Base-by-base conservation (phyloP, 1,140 invertebrate species). In the Vanessa atalanta region DNA sequence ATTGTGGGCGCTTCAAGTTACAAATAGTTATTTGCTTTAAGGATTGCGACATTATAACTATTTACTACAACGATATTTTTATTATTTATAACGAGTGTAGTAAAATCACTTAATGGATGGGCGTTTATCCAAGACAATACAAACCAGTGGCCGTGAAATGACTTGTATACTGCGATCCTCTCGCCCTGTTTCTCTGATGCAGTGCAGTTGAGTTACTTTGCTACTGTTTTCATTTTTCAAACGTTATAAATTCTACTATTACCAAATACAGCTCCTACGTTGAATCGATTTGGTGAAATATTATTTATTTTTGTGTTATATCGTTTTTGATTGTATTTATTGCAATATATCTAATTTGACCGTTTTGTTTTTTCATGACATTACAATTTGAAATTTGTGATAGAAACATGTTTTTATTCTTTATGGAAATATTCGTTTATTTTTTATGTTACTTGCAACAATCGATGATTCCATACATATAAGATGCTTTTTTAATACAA, bases 131-230 rank as follows among this genome's bases (percentile, higher is more conserved):
- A 68, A 76, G 71, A 77, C 77, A 69, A 73, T 61, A 64, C 70
- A 61, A 79, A 53, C 37, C 75, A 75, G 63, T 70, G 77, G 31
- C 79, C 79, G 71, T 77, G 77, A 79, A 81, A 81, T 77, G 75
- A 51, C 72, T 79, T 76, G 76, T 78, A 76, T 37, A 75, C 70
- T 60, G 47, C 73, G 72, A 67, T 72, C 66, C 60, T 69, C 63
- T 14, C 47, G 37, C 67, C 72, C 43, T 26, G 61, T 69, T 75
- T 72, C 65, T 72, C 71, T 65, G 51, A 76, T 71, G 70, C 69
- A 69, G 55, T 60, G 57, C 68, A 15, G 65, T 26, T 31, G 55
- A 57, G 37, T 65, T 73, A 31, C 23, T 37, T 57, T 53, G 7
- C 9, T 23, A 53, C 37, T 73, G 64, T 67, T 67, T 73, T 67